phyloP scores from a whole-genome alignment of 2,888 invertebrate species.

The Deilephila elpenor region DNA sequence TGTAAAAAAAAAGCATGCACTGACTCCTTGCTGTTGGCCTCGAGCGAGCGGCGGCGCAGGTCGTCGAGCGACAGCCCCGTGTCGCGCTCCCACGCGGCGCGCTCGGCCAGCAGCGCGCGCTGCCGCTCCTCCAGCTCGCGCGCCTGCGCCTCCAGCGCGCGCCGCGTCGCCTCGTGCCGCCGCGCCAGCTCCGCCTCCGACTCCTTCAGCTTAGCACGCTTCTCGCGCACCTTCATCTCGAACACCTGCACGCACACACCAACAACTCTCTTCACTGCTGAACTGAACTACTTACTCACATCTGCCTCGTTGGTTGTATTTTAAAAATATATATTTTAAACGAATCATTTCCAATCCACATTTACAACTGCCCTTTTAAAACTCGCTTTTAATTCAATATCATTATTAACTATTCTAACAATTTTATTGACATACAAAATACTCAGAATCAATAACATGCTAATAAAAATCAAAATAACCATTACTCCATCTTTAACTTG shows the following conservation, averaged over 20 bases:
- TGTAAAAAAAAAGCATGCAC: slow-evolving; percentile 64
- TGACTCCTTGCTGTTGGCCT: slow-evolving; percentile 95
- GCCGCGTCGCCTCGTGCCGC: slow-evolving; percentile 92
- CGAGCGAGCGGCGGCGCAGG: slow-evolving; percentile 93
- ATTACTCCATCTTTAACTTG: neutral
- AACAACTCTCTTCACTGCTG: neutral
- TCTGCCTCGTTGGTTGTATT: too few species aligned
- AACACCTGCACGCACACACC: slow-evolving; percentile 86
- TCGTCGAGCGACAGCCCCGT: slow-evolving; percentile 96
- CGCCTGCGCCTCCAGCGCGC: slow-evolving; percentile 93
- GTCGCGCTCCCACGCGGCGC: slow-evolving; percentile 94
- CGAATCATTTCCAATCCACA: too few species aligned
- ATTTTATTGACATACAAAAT: too few species aligned
- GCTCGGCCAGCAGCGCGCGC: slow-evolving; percentile 93
- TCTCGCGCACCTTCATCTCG: slow-evolving; percentile 98
- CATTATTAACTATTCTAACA: too few species aligned
- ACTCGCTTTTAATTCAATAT: too few species aligned
- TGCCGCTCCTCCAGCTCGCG: slow-evolving; percentile 96
- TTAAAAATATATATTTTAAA: too few species aligned
- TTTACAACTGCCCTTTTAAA: too few species aligned
- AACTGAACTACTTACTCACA: too few species aligned
- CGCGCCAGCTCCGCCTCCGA: slow-evolving; percentile 96
- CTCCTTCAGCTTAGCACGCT: slow-evolving; percentile 97
- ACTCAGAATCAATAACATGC: too few species aligned
- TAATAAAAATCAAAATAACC: too few species aligned